A percentile compares a stretch with the other conserved stretches of the same genome.
phyloP scores from a whole-genome alignment of 2,113 vertebrate species.

The Microtus oregoni region DNA sequence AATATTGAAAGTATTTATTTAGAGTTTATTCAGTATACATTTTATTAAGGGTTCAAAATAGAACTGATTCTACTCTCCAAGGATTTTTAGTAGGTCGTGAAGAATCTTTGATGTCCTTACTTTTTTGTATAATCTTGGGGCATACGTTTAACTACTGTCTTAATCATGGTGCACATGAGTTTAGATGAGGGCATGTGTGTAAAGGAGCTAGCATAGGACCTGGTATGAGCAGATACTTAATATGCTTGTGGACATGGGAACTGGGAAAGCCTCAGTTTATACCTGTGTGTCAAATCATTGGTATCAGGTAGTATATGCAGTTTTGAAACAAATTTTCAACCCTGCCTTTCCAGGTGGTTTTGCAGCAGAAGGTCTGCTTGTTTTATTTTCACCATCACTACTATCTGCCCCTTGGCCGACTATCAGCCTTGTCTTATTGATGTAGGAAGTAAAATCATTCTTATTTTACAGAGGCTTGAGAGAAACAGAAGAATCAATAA shows the following conservation, averaged over 20 bases:
- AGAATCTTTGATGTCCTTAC: not conserved
- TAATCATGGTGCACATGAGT: not conserved
- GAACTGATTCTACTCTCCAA: conserved; percentile 20
- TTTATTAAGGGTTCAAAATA: conserved; percentile 32
- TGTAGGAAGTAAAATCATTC: not conserved
- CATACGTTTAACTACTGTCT: conserved; percentile 24
- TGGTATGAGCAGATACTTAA: not conserved
- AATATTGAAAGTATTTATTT: conserved; percentile 45
- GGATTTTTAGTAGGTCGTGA: not conserved
- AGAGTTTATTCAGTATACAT: not conserved
- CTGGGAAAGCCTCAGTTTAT: conserved; percentile 1
- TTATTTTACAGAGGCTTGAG: not conserved
- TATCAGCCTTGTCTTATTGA: not conserved
- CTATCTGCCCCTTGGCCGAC: not conserved
- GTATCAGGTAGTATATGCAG: not conserved
- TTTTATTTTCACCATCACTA: not conserved
- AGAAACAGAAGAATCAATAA: conserved; percentile 31
- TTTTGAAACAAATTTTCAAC: conserved; percentile 27
- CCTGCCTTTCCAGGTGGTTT: conserved; percentile 19
- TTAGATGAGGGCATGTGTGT: not conserved
- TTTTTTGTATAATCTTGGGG: not conserved
- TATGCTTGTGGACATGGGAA: not conserved
- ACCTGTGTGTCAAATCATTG: not conserved
- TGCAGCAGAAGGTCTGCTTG: not conserved
- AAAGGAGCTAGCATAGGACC: not conserved